phyloP scores from a whole-genome alignment of 2,113 vertebrate species.

The Syrrhaptes paradoxus region DNA sequence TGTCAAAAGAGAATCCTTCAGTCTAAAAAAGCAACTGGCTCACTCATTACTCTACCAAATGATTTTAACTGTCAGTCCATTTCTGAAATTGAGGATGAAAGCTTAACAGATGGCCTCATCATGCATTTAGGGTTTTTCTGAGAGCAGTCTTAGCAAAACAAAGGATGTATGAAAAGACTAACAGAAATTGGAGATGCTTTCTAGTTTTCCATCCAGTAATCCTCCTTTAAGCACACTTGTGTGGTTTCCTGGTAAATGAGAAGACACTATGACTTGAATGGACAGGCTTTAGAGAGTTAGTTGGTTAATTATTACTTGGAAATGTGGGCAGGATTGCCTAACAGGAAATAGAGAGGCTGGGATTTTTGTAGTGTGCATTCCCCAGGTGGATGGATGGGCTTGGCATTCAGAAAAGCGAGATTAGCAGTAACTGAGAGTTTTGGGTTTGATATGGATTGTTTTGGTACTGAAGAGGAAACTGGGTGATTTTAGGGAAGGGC shows the following conservation, averaged over 20 bases:
- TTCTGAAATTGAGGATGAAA: conserved; percentile 16
- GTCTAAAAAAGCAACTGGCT: conserved; percentile 18
- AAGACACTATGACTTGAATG: background rate
- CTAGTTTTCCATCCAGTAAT: background rate
- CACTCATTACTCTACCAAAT: background rate
- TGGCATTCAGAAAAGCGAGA: background rate
- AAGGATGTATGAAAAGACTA: background rate
- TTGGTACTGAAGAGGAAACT: background rate
- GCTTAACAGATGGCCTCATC: background rate
- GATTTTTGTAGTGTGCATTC: background rate
- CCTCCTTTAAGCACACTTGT: background rate
- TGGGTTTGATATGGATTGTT: background rate
- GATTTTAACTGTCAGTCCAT: background rate
- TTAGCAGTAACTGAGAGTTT: background rate
- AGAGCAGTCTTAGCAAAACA: background rate
- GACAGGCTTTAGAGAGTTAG: background rate
- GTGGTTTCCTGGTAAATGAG: background rate
- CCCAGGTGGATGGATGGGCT: background rate
- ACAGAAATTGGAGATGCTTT: background rate
- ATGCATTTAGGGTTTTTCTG: background rate
- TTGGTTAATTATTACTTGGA: conserved; percentile 11
- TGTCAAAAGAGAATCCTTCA: conserved; percentile 39
- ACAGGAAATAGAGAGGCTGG: background rate
- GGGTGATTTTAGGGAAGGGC: background rate
- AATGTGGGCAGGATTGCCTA: background rate